Evolutionary conservation across 2,797 vertebrate genomes (phyloP).

Genomic region (Tinamus major): DNA sequence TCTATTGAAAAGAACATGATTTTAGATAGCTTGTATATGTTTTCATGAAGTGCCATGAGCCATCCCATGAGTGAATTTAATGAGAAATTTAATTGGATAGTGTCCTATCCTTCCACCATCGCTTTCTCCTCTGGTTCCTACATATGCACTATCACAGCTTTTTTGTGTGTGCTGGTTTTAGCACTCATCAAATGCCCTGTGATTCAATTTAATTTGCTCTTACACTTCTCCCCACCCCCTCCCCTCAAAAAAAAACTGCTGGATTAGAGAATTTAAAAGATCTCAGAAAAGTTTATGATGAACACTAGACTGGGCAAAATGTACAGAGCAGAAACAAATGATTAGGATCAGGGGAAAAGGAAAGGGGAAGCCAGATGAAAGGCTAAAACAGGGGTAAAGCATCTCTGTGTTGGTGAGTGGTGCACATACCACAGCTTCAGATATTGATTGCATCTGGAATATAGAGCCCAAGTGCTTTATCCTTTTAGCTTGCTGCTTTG

Average conservation of each 20-base stretch:
- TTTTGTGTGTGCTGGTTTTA: neutral
- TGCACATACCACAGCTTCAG: neutral
- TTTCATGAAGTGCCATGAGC: neutral
- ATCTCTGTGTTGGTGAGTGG: neutral
- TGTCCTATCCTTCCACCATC: neutral
- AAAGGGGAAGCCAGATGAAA: neutral
- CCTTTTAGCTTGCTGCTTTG: neutral
- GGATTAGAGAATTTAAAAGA: neutral
- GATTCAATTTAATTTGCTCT: neutral
- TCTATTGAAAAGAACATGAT: neutral
- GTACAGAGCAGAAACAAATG: neutral
- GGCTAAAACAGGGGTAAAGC: neutral
- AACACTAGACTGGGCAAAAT: neutral
- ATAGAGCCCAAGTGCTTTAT: neutral
- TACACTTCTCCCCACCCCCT: neutral
- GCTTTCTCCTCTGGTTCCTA: neutral
- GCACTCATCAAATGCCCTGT: neutral
- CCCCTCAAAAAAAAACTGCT: neutral
- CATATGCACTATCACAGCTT: neutral
- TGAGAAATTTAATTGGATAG: neutral
- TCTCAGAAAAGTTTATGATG: neutral
- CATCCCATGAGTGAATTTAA: neutral
- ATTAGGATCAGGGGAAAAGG: neutral
- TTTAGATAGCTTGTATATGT: neutral
- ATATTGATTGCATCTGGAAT: neutral